These are phyloP conservation scores for Automeris io DNA, from an alignment of 2,888 invertebrate species.

Conservation along the genomic window DNA sequence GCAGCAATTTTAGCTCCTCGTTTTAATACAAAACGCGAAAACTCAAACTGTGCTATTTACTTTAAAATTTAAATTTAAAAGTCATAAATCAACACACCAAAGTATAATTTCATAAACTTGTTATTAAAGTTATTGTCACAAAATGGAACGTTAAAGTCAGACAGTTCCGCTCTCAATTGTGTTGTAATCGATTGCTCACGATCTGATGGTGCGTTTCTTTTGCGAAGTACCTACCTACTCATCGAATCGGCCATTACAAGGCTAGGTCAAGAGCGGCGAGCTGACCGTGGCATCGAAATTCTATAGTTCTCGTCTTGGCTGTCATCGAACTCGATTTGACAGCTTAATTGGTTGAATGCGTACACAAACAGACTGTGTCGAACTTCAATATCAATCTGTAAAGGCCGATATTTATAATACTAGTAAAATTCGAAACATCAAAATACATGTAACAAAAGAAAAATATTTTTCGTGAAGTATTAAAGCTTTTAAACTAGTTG, in stretches of 20 bases:
- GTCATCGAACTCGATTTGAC: constrained; percentile 40
- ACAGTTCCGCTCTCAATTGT: neutral
- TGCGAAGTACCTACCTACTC: constrained; percentile 23
- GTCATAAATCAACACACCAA: too few relatives aligned
- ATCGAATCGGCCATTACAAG: constrained; percentile 24
- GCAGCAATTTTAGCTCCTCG: too few relatives aligned
- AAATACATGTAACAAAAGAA: neutral
- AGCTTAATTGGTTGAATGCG: constrained; percentile 16
- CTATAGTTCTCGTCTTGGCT: constrained; percentile 24
- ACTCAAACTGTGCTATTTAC: too few relatives aligned
- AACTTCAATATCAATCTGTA: constrained; percentile 4
- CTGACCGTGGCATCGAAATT: constrained; percentile 50
- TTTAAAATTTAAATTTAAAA: too few relatives aligned
- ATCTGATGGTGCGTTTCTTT: constrained; percentile 19
- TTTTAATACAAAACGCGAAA: too few relatives aligned
- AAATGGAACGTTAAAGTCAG: too few relatives aligned
- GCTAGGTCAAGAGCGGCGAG: constrained; percentile 51
- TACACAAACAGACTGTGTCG: neutral
- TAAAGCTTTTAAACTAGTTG: too few relatives aligned
- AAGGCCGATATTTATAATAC: neutral
- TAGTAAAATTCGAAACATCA: neutral
- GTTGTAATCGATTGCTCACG: constrained; percentile 22
- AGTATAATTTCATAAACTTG: too few relatives aligned
- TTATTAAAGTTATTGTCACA: too few relatives aligned
- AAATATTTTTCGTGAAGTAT: too few relatives aligned